Evolutionary conservation across 2,888 invertebrate genomes (phyloP), one percentile per base, ranked within the genome.

Genomic region (Sinodicranocentrus sp.): DNA sequence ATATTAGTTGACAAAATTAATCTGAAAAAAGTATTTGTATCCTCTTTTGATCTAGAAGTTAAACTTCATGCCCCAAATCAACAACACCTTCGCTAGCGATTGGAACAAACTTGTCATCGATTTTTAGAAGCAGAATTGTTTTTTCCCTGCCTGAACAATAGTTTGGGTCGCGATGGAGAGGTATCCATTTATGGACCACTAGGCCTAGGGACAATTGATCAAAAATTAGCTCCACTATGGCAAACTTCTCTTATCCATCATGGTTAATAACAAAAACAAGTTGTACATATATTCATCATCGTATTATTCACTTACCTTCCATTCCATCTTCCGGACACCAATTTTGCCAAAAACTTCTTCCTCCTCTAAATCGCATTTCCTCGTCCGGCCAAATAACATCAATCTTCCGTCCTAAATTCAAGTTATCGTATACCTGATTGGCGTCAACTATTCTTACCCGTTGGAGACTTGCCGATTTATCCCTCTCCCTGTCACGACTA

Each of bases 371-470:
- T 75, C 97, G 91, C 95, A 97, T 96, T 71, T 94, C 93, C 90
- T 98, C 97, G 88, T 95, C 95, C 0, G 98, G 98, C 98, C 98
- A 99, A 88, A 94, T 94, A n/a, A 98, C 97, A 89, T 98, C 98
- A 83, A 97, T 97, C 39, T 76, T 76, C 17, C 85, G 44, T 8
- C 97, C 97, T 87, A 97, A 91, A 91, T 98, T 98, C 79, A 98
- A 95, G 85, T 96, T 96, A 90, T 98, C 97, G 89, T 96, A 98
- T 59, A 98, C 96, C 89, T 94, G 92, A 90, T 93, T 93, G 13
- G 94, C 93, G 90, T 94, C 94, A 87, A 92, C 91, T 87, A 94
- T 93, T 92, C 93, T 88, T 13, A 89, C 89, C 28, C 87, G 72
- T 71, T 89, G 87, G 21, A 89, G 77, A 73, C 89, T 89, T n/a